phyloP scores from a whole-genome alignment of 2,113 vertebrate species.

The Centropus unirufus region DNA sequence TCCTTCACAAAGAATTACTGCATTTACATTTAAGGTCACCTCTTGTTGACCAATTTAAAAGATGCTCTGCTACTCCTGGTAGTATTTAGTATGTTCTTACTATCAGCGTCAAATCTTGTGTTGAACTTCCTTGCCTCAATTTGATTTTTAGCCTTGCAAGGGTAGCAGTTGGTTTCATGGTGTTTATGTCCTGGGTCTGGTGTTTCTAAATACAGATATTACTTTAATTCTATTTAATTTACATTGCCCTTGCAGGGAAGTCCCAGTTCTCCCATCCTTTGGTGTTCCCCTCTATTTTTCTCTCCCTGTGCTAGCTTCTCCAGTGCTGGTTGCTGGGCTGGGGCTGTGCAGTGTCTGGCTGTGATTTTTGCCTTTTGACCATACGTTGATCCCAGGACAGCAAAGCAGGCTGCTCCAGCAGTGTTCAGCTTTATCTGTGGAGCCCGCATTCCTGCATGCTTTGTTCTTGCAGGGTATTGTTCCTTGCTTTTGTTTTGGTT shows the following conservation, averaged over 20 bases:
- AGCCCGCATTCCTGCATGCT: neutral
- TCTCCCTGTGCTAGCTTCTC: neutral
- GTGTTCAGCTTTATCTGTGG: neutral
- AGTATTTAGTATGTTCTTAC: neutral
- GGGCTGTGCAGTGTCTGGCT: neutral
- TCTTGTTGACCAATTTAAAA: neutral
- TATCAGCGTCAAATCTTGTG: neutral
- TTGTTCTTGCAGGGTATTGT: neutral
- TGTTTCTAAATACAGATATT: neutral
- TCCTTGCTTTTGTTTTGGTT: neutral
- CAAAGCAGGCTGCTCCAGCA: neutral
- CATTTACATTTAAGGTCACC: neutral
- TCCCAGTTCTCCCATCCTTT: neutral
- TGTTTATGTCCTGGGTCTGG: neutral
- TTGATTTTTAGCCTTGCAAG: neutral
- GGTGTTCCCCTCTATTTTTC: no score
- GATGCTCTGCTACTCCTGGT: neutral
- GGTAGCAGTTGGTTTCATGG: neutral
- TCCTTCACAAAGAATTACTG: neutral
- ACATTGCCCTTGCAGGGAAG: neutral
- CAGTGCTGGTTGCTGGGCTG: neutral
- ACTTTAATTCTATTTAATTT: neutral
- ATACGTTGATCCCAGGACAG: neutral
- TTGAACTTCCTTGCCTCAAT: neutral
- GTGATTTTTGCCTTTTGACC: neutral